Percentiles rank a stretch among this genome's conserved stretches.
phyloP scores from a whole-genome alignment of 2,888 invertebrate species.

The Chironomus tentans region DNA sequence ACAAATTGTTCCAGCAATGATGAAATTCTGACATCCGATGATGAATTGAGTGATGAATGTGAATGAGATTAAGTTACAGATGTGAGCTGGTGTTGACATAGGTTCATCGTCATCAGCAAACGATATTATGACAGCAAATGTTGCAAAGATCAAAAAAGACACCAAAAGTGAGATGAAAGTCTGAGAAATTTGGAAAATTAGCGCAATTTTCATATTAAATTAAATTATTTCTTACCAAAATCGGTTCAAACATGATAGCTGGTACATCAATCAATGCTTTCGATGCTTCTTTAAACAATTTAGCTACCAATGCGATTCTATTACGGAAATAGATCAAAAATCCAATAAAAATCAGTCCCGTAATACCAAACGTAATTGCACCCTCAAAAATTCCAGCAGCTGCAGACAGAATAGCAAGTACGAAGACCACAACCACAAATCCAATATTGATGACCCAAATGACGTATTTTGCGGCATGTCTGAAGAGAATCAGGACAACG shows the following conservation, averaged over 20 bases:
- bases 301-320: constrained; percentile 51
- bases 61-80: constrained; percentile 46
- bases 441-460: constrained; percentile 52
- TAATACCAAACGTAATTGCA: constrained; percentile 50
- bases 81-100: no score
- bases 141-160: constrained; percentile 36
- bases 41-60: constrained; percentile 58
- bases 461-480: constrained; percentile 49
- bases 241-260: constrained; percentile 49
- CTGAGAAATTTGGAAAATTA: constrained; percentile 34
- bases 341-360: constrained; percentile 40
- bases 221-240: constrained; percentile 51
- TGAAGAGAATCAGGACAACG: constrained; percentile 46
- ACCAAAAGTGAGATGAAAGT: constrained; percentile 44
- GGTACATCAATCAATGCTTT: constrained; percentile 56
- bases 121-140: constrained; percentile 35
- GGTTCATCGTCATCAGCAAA: no score
- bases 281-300: constrained; percentile 56
- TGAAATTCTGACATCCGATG: constrained; percentile 58
- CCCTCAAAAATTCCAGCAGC: constrained; percentile 33
- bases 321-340: constrained; percentile 47
- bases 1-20: constrained; percentile 55
- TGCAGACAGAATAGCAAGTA: constrained; percentile 7
- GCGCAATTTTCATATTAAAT: no score
- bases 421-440: constrained; percentile 42